Percentiles rank a stretch among this genome's conserved stretches.
Evolutionary conservation across 2,888 invertebrate genomes (phyloP).

Genomic region (Ischnus inquisitorius): DNA sequence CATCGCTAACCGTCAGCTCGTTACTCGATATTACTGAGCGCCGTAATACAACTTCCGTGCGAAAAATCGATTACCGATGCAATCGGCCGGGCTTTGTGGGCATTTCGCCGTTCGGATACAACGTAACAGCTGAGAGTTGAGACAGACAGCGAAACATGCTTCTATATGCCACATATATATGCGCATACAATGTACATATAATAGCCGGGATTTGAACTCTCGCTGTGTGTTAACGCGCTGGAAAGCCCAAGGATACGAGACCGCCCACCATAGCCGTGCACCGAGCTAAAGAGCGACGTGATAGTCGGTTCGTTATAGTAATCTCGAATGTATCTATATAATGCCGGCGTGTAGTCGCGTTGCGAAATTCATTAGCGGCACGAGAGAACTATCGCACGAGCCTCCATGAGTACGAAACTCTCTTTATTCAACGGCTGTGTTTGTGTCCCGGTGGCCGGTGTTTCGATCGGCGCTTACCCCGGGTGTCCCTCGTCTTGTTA

Average conservation of each 20-base stretch:
- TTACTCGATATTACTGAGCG: not conserved
- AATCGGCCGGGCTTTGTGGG: not conserved
- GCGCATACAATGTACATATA: no score
- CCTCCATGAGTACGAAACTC: not conserved
- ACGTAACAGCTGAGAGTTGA: constrained; percentile 14
- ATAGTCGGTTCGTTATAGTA: constrained; percentile 37
- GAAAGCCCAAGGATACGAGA: constrained; percentile 79
- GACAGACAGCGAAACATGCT: constrained; percentile 10
- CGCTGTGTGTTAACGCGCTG: constrained; percentile 24
- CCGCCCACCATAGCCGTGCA: constrained; percentile 73
- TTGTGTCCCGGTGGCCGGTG: constrained; percentile 16
- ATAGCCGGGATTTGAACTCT: not conserved
- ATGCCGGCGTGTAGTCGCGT: constrained; percentile 36
- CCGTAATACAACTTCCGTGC: not conserved
- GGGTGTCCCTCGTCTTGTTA: constrained; percentile 66
- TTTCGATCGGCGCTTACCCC: constrained; percentile 44
- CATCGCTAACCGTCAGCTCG: constrained; percentile 14
- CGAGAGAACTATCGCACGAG: constrained; percentile 50
- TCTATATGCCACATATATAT: not conserved
- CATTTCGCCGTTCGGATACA: not conserved
- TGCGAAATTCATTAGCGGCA: constrained; percentile 68
- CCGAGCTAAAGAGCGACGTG: constrained; percentile 52
- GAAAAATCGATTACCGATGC: constrained; percentile 8
- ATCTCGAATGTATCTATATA: constrained; percentile 56
- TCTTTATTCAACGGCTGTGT: constrained; percentile 6